Evolutionary conservation across 2,797 vertebrate genomes (phyloP).

Genomic region (Oryzias dopingdopingensis): DNA sequence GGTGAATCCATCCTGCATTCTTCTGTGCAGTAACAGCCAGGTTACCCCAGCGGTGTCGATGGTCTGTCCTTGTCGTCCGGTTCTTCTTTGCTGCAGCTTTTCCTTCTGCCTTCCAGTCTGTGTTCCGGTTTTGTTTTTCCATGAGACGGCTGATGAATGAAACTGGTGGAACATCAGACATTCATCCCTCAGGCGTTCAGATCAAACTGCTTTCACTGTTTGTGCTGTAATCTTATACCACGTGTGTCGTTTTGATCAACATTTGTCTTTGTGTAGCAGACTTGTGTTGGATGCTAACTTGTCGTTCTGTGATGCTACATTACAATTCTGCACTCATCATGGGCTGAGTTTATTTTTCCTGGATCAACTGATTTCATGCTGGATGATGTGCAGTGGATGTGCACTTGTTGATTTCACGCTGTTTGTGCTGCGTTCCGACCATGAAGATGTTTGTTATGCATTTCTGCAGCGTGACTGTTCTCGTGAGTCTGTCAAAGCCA

Average conservation of each 20-base stretch:
- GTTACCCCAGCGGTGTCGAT: not conserved
- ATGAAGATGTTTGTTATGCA: too few relatives aligned
- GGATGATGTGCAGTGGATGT: too few relatives aligned
- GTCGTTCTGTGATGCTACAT: not conserved
- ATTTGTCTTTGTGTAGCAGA: not conserved
- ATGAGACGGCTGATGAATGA: constrained; percentile 56
- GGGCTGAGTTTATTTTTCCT: too few relatives aligned
- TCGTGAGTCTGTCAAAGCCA: too few relatives aligned
- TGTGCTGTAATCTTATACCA: constrained; percentile 9
- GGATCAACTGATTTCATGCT: too few relatives aligned
- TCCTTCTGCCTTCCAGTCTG: not conserved
- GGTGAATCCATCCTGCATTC: constrained; percentile 26
- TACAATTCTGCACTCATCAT: too few relatives aligned
- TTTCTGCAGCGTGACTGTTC: too few relatives aligned
- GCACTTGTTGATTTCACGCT: too few relatives aligned
- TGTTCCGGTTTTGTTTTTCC: constrained; percentile 21
- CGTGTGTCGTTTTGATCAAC: not conserved
- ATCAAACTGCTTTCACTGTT: constrained; percentile 29
- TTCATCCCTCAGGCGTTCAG: constrained; percentile 34
- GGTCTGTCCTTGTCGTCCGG: not conserved
- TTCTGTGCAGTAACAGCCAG: constrained; percentile 25
- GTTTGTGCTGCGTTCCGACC: too few relatives aligned
- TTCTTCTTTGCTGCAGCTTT: constrained; percentile 1
- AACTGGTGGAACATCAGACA: constrained; percentile 41
- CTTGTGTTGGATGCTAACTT: constrained; percentile 3